phyloP scores from a whole-genome alignment of 2,113 vertebrate genomes.

The Myxocyprinus asiaticus region DNA sequence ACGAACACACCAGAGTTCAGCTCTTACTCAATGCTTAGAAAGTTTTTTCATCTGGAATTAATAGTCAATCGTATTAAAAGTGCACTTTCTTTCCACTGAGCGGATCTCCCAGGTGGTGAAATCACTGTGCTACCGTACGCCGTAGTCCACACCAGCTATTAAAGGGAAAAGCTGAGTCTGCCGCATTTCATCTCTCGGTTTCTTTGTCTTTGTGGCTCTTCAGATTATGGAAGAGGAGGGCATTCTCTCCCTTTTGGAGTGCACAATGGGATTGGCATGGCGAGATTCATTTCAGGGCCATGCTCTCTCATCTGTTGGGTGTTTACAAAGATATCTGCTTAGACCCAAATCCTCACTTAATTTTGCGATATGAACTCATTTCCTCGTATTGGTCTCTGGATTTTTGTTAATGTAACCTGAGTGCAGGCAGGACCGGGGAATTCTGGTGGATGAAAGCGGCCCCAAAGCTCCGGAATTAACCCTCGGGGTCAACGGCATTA shows the following conservation, averaged over 20 bases:
- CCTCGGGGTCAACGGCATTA: constrained; percentile 76
- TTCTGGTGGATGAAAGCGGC: constrained; percentile 76
- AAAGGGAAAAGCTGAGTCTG: background rate
- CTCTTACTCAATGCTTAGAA: constrained; percentile 56
- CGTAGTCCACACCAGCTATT: background rate
- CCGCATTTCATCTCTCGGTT: background rate
- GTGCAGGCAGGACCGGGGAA: constrained; percentile 60
- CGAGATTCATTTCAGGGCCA: constrained; percentile 57
- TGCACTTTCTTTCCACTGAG: constrained; percentile 51
- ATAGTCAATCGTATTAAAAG: constrained; percentile 66
- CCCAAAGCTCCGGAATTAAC: constrained; percentile 79
- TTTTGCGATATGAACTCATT: constrained; percentile 82
- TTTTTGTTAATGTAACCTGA: constrained; percentile 77
- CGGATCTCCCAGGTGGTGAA: constrained; percentile 66
- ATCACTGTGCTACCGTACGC: constrained; percentile 56
- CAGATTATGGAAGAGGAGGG: background rate
- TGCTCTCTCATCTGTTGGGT: constrained; percentile 64
- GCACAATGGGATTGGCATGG: constrained; percentile 3
- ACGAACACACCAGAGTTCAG: constrained; percentile 39
- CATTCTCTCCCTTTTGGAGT: background rate
- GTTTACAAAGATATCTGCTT: constrained; percentile 72
- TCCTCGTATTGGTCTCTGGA: constrained; percentile 72
- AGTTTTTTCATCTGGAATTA: constrained; percentile 73
- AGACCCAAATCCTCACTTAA: constrained; percentile 72
- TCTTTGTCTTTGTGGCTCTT: background rate